A percentile compares a stretch with the other conserved stretches of the same genome.
phyloP scores from a whole-genome alignment of 2,888 invertebrate genomes.

The Acrocyrtus sp. region DNA sequence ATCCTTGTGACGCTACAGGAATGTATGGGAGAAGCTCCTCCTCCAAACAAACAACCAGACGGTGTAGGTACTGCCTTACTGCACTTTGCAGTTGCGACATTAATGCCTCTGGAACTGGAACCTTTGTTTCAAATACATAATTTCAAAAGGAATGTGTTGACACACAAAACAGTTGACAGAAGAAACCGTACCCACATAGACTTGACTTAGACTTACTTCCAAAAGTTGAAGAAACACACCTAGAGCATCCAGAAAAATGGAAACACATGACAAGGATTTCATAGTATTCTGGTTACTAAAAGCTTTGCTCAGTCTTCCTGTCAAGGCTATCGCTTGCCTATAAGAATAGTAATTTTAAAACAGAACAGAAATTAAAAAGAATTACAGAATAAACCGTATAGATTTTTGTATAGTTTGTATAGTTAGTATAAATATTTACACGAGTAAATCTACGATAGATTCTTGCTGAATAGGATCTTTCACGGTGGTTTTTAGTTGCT shows the following conservation, averaged over 20 bases:
- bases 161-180: not conserved
- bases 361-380: not conserved
- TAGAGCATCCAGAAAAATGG: slow-evolving; percentile 69
- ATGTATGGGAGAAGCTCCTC: slow-evolving; percentile 70
- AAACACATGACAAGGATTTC: slow-evolving; percentile 69
- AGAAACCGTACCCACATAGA: not conserved
- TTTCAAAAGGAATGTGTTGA: not conserved
- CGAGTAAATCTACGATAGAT: slow-evolving; percentile 25
- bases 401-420: not conserved
- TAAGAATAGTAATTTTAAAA: slow-evolving; percentile 15
- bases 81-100: slow-evolving; percentile 66
- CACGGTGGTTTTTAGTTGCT: slow-evolving; percentile 14
- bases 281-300: slow-evolving; percentile 71
- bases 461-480: slow-evolving; percentile 26
- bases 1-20: slow-evolving; percentile 68
- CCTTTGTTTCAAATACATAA: slow-evolving; percentile 7
- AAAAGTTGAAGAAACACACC: slow-evolving; percentile 69
- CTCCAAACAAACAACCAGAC: slow-evolving; percentile 72
- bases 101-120: slow-evolving; percentile 41
- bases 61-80: slow-evolving; percentile 70
- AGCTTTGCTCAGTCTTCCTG: slow-evolving; percentile 71
- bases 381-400: too few relatives aligned
- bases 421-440: slow-evolving; percentile 23
- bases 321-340: slow-evolving; percentile 69
- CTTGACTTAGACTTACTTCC: slow-evolving; percentile 64